Evolutionary conservation across 2,797 vertebrate species (phyloP).

Genomic region (Dallia pectoralis): DNA sequence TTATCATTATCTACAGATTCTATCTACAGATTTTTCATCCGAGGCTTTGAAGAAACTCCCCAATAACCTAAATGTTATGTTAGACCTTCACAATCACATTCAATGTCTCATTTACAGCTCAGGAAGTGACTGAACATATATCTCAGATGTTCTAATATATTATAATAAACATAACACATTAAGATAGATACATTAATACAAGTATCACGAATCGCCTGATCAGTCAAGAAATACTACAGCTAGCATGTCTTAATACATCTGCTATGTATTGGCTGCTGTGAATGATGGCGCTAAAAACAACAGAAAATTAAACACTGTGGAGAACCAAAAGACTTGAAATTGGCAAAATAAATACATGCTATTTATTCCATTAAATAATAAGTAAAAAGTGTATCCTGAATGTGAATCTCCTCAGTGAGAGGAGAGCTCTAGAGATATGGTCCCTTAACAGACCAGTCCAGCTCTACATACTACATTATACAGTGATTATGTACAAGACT

Average conservation of each 20-base stretch:
- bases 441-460: constrained; percentile 63
- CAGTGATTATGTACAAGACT: constrained; percentile 68
- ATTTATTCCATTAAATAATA: constrained; percentile 63
- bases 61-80: constrained; percentile 54
- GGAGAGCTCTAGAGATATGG: constrained; percentile 67
- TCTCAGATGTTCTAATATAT: constrained; percentile 61
- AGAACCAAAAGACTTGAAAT: constrained; percentile 62
- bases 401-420: constrained; percentile 55
- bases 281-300: constrained; percentile 46
- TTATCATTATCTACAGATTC: constrained; percentile 83
- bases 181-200: constrained; percentile 54
- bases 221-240: constrained; percentile 67
- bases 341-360: constrained; percentile 50
- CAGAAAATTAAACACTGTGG: constrained; percentile 29
- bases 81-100: constrained; percentile 72
- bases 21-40: constrained; percentile 54
- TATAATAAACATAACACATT: constrained; percentile 57
- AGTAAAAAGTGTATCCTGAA: constrained; percentile 60
- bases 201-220: constrained; percentile 55
- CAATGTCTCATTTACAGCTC: constrained; percentile 66
- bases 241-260: constrained; percentile 60
- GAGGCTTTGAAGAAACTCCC: constrained; percentile 50
- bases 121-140: constrained; percentile 60
- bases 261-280: constrained; percentile 56
- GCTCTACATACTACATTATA: constrained; percentile 58